Conservation (phyloP, 2,113 vertebrate genomes). For the Sphyrna mokarran region DNA sequence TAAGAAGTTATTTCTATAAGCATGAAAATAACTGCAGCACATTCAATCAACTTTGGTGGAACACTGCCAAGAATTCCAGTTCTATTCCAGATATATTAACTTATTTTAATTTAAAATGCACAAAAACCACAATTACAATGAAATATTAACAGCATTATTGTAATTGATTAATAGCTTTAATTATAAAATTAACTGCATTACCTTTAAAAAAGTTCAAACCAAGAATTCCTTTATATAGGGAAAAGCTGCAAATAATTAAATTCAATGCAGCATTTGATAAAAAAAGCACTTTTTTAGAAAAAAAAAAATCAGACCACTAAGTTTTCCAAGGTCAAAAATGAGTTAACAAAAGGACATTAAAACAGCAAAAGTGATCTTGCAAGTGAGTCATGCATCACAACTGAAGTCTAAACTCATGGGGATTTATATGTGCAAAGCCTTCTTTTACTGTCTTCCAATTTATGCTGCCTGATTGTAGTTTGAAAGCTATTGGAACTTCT, state of each 20-base stretch:
- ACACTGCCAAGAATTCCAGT: background rate
- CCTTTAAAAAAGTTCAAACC: background rate
- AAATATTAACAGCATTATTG: background rate
- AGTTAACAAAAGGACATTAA: too few species aligned
- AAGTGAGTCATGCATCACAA: too few species aligned
- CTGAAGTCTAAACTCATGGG: too few species aligned
- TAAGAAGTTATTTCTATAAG: background rate
- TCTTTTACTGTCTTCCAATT: too few species aligned
- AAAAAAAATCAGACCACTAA: too few species aligned
- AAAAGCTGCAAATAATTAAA: background rate
- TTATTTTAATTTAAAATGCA: background rate
- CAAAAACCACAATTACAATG: background rate
- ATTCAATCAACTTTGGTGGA: background rate
- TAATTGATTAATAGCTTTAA: background rate
- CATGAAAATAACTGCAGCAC: background rate
- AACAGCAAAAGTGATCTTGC: too few species aligned
- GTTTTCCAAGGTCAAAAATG: too few species aligned
- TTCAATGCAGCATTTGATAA: background rate
- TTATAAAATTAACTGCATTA: background rate
- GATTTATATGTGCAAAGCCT: too few species aligned
- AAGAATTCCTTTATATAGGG: background rate
- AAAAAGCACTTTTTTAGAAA: background rate
- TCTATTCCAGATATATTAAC: too few species aligned
- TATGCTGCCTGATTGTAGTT: background rate
- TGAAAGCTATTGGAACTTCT: background rate